Conservation (phyloP, 2,888 invertebrate species). For the Caenorhabditis drosophilae region DNA sequence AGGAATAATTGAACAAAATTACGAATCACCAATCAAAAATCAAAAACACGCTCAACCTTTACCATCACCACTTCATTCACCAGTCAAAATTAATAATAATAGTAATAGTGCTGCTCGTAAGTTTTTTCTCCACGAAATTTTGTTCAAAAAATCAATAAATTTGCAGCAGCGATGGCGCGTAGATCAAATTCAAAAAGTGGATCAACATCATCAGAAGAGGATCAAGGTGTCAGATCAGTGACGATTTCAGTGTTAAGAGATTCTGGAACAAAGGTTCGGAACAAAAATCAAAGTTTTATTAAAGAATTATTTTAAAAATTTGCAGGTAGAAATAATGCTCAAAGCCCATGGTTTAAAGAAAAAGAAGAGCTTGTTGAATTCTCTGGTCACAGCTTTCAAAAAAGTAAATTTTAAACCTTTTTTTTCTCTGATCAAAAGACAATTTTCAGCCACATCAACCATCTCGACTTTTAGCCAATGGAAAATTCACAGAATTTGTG, state of each 20-base stretch:
- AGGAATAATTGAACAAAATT: constrained; percentile 33
- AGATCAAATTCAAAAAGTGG: no score
- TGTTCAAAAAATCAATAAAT: background rate
- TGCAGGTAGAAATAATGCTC: constrained; percentile 60
- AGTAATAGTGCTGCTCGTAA: background rate
- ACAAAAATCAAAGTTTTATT: no score
- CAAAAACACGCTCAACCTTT: constrained; percentile 36
- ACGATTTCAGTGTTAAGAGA: constrained; percentile 58
- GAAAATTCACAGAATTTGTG: constrained; percentile 59
- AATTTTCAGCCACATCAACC: constrained; percentile 59
- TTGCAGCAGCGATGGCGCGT: background rate
- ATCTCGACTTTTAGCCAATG: constrained; percentile 64
- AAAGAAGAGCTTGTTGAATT: constrained; percentile 50
- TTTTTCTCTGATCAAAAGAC: background rate
- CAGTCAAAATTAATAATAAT: constrained; percentile 7
- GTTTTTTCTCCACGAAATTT: background rate
- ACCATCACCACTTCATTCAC: constrained; percentile 32
- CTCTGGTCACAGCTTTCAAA: constrained; percentile 58
- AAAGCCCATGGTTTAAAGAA: constrained; percentile 65
- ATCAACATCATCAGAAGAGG: constrained; percentile 30
- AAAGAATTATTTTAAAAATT: no score
- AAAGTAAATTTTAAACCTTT: constrained; percentile 43
- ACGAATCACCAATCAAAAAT: constrained; percentile 22
- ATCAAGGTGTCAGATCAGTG: constrained; percentile 30
- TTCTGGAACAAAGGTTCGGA: constrained; percentile 61